Percentiles rank a stretch among this genome's conserved stretches.
These are phyloP conservation scores for Psophia crepitans DNA, from an alignment of 2,113 vertebrate species.

Conservation along the genomic window DNA sequence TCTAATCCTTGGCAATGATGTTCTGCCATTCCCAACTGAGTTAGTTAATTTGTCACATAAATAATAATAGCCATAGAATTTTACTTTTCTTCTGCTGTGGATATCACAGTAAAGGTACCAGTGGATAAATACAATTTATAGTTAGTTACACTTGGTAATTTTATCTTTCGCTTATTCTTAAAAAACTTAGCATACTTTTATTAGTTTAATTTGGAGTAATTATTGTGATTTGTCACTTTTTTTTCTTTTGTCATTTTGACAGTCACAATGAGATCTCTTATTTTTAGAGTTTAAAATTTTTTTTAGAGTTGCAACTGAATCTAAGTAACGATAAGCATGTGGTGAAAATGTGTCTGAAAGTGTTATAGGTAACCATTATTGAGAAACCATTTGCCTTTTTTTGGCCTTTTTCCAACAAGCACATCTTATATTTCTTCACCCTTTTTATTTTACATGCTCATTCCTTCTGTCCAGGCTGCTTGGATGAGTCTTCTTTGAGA, in stretches of 20 bases:
- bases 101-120: background rate
- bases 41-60: background rate
- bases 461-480: background rate
- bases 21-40: background rate
- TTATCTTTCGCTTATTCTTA: background rate
- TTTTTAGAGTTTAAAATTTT: background rate
- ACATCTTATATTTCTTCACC: background rate
- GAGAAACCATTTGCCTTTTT: background rate
- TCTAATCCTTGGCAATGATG: background rate
- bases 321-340: background rate
- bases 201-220: background rate
- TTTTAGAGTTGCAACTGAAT: background rate
- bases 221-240: background rate
- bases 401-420: accelerated
- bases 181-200: background rate
- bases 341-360: background rate
- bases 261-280: accelerated
- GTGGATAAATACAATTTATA: background rate
- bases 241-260: background rate
- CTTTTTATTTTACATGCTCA: background rate
- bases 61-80: background rate
- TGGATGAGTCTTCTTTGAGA: background rate
- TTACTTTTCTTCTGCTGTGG: background rate
- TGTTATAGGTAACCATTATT: background rate
- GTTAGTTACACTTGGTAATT: background rate